These are phyloP conservation scores for Aphodius sticticus DNA, from an alignment of 2,888 invertebrate genomes.

Conservation along the genomic window DNA sequence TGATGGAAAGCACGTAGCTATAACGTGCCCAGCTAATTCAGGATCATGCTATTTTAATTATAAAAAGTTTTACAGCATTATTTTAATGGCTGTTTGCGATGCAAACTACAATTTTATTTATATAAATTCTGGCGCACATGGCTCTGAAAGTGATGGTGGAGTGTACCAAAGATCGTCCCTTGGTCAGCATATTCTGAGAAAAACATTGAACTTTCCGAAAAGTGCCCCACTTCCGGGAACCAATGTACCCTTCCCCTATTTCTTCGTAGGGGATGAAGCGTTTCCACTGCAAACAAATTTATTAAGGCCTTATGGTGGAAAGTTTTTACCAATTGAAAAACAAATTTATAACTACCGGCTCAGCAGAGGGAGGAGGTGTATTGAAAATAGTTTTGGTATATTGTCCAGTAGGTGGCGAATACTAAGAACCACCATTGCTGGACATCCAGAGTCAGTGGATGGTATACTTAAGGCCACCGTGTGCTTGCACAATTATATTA, in stretches of 20 bases:
- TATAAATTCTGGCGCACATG: constrained; percentile 50
- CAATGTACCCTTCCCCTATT: constrained; percentile 43
- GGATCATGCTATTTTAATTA: constrained; percentile 51
- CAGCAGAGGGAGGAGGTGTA: constrained; percentile 36
- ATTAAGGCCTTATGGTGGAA: constrained; percentile 41
- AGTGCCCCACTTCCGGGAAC: constrained; percentile 43
- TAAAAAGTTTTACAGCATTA: constrained; percentile 50
- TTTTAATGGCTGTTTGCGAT: constrained; percentile 49
- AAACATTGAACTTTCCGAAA: constrained; percentile 42
- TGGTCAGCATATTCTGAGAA: constrained; percentile 38
- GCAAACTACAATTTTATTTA: constrained; percentile 49
- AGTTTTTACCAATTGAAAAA: constrained; percentile 37
- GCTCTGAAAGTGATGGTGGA: constrained; percentile 50
- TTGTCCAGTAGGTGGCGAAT: constrained; percentile 39
- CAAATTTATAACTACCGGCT: constrained; percentile 39
- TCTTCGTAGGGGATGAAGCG: constrained; percentile 49
- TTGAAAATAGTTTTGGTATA: constrained; percentile 42
- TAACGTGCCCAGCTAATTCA: constrained; percentile 45
- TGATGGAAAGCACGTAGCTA: constrained; percentile 49
- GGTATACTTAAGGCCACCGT: too few species aligned
- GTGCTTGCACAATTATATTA: neutral
- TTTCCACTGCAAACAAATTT: constrained; percentile 43
- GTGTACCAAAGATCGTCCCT: constrained; percentile 41
- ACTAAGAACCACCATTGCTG: constrained; percentile 36
- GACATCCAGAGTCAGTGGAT: constrained; percentile 36